Base-by-base conservation (phyloP, 2,797 vertebrate species). In the Rhinatrema bivittatum region DNA sequence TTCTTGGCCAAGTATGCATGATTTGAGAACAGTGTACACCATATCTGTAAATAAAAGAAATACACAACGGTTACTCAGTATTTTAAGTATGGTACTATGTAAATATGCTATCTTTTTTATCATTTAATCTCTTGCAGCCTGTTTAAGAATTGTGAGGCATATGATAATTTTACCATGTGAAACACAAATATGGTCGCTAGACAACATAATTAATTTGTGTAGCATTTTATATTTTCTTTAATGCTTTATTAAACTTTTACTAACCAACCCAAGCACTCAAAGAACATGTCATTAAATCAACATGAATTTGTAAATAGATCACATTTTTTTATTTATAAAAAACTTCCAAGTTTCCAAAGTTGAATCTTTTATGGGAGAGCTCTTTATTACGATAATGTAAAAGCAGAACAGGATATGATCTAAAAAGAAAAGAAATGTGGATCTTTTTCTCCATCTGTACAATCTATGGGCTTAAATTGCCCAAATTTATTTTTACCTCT, bases 101-200 rank as follows among this genome's bases (percentile, higher is more conserved):
- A 85, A 80, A 85, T 73, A 84, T 40, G 57, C 42, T 52, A 60
- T 54, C 62, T 37, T 60, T 54, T 64, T 63, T 54, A 60, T 54
- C 22, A 40, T 32, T 65, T 60, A 73, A 55, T 60, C 51, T 63
- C 43, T 26, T 46, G 54, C 58, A 72, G 57, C 28, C 49, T 30
- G 29, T 53, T 42, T 57, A 47, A 27, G 31, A 22, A 30, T 38
- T 62, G 57, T 36, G 52, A 49, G 64, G 50, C 57, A 35, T 29
- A 55, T 20, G 45, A 62, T 50, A 43, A 46, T 48, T 58, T 52
- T 59, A 36, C 41, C 50, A 42, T 53, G 46, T 1, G 13, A 32
- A 54, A 54, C 53, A 42, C 50, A 39, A n/a, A 42, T 1, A 0
- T 10, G 42, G 84, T 86, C 87, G 81, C 81, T 59, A 38, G 73